Evolutionary conservation across 1,140 invertebrate genomes (phyloP), one percentile per base, ranked within the genome.

Genomic region (Drosophila melanica): DNA sequence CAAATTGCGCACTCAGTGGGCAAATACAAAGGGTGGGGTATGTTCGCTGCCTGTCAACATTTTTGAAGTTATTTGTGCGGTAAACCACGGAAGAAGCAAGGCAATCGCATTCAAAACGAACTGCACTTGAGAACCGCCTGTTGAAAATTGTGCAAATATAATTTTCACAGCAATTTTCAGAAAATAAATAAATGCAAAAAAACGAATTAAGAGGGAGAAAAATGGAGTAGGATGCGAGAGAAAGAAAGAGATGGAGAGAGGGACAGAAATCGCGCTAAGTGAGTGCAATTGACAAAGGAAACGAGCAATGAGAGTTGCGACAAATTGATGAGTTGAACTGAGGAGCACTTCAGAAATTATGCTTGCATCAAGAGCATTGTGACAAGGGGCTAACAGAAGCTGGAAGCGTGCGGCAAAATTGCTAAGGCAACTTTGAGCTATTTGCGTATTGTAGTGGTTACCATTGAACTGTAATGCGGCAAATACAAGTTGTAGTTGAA

Each of bases 261-360:
- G 37, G 44, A 27, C 37, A 67, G 62, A 60, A 82, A 75, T 62
- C 74, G 64, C 82, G 82, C 41, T 86, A 86, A 86, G 75, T 86
- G 62, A 86, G 82, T 79, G 82, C 82, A 86, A 86, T 86, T 86
- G 82, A 81, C 81, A 81, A 90, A 90, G 87, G 86, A 90, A 90
- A 71, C 60, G 59, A 75, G 67, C 73, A 90, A 87, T 90, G 76
- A 81, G 68, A 42, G 44, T 18, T 42, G 67, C 30, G 30, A 63
- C 55, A 50, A 63, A 11, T 60, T 81, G 79, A 70, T 74, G 76
- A 41, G 63, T 63, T 72, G 58, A 69, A 35, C 60, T 33, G 58
- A 86, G 78, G 39, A 72, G 67, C 76, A 79, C 86, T 90, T 30
- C 67, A 86, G 67, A 90, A 90, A 90, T 90, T 86, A 90, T 90